A percentile compares a stretch with the other conserved stretches of the same genome.
phyloP scores from a whole-genome alignment of 2,888 invertebrate species.

The Drosophila monieri region DNA sequence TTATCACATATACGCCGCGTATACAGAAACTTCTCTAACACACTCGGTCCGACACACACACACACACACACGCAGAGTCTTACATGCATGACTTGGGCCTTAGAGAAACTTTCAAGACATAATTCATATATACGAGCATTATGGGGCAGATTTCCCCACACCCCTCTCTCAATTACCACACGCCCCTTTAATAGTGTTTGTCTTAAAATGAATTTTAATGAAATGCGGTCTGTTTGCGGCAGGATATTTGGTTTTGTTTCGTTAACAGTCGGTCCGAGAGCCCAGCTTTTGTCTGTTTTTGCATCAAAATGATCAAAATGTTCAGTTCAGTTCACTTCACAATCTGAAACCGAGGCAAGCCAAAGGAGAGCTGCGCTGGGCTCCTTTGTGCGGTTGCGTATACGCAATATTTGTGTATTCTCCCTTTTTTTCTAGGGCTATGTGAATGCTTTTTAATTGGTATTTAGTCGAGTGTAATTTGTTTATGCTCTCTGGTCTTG shows the following conservation, averaged over 20 bases:
- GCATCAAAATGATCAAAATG: constrained; percentile 23
- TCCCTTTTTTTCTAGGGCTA: constrained; percentile 12
- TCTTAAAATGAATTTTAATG: constrained; percentile 34
- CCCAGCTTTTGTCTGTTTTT: constrained; percentile 22
- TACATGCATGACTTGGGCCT: constrained; percentile 13
- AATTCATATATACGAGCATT: constrained; percentile 35
- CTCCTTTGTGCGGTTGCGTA: constrained; percentile 45
- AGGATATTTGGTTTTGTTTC: constrained; percentile 30
- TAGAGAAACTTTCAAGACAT: constrained; percentile 39
- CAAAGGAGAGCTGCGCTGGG: constrained; percentile 19
- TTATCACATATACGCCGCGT: constrained; percentile 48
- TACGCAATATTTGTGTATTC: constrained; percentile 46
- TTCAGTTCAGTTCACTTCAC: constrained; percentile 47
- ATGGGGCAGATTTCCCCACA: neutral
- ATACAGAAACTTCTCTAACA: constrained; percentile 12
- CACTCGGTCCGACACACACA: neutral
- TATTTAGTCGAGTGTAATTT: constrained; percentile 69
- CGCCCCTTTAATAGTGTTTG: constrained; percentile 21
- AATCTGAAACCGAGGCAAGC: constrained; percentile 25
- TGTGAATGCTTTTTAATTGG: constrained; percentile 54
- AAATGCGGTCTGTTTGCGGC: constrained; percentile 32
- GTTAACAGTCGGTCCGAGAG: constrained; percentile 19
- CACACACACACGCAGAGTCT: neutral
- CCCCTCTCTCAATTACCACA: neutral
- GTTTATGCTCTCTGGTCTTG: constrained; percentile 44